Base-by-base conservation (phyloP, 2,888 invertebrate species). In the Synergus laeviventris region DNA sequence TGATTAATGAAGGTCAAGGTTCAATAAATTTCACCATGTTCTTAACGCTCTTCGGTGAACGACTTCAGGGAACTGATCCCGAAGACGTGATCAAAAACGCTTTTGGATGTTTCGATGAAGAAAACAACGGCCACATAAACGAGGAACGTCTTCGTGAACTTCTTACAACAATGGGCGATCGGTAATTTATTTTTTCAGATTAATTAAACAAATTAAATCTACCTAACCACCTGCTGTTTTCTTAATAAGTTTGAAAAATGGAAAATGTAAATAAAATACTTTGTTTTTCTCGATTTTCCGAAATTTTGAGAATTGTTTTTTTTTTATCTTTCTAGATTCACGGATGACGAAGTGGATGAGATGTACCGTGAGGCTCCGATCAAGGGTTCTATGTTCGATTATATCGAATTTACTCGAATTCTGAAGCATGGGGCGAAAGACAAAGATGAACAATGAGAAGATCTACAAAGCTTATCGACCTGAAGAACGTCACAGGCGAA, bases 11-110 rank as follows among this genome's bases (percentile, higher is more conserved):
- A 92, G 99, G 99, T 1, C 99, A 99, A 0, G 98, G 98, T 1
- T 98, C 99, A 12, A 99, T 99, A 84, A 99, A 99, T 91, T 99
- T 99, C 91, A 99, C 99, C 49, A 99, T 99, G 99, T 99, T 99
- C 91, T 92, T 99, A 74, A 99, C 99, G 0, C 93, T 99, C 84
- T 99, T 99, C 90, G 99, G 99, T 12, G 99, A 99, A 91, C 95
- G 98, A 76, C 93, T 99, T 75, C 99, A 99, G 91, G 99, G 99
- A 56, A 99, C 99, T 0, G 99, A 99, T 91, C 99, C 99, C 1
- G 99, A 99, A 90, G 98, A 99, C 92, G 99, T 99, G 16, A 99
- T 99, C 85, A 98, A 98, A 91, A 99, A 99, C 92, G 99, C 99
- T 18, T 99, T 99, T 91, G 98, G 98, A 73, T 99, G 99, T 91